Base-by-base conservation (phyloP, 2,888 invertebrate genomes). In the Euproctis similis region DNA sequence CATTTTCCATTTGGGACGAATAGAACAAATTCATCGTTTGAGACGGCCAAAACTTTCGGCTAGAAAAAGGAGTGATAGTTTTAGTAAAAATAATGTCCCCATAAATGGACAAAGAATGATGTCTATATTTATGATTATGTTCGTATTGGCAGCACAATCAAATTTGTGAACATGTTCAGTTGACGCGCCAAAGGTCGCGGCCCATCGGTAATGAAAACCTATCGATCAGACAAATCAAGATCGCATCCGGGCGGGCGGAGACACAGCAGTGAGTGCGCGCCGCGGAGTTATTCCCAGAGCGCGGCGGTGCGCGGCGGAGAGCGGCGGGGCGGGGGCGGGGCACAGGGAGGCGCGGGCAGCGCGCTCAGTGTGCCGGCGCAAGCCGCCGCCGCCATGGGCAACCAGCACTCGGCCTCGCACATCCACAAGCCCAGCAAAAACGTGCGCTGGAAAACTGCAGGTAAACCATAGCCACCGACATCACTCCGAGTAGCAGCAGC, bases 361-460 rank as follows among this genome's bases (percentile, higher is more conserved):
- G 53, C 55, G 66, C 58, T 78, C 76, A 77, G 78, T 75, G 78
- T 76, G 73, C 62, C 69, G 76, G 74, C 77, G 77, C 73, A 74
- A 76, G 76, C 65, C 76, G 76, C 73, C 77, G 76, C 78, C 81
- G 80, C 72, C 73, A 85, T 84, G 84, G 85, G 85, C 75, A 84
- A 85, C 73, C 78, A 78, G 36, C 80, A 84, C 53, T 84, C 85
- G 54, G 71, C 72, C 68, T 65, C 81, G 56, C 75, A 77, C 66
- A 58, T 66, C 46, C 62, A 66, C 63, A 84, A 87, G 72, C 89
- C 88, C 64, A 89, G 88, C 80, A 90, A 92, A 82, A 91, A 90
- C 86, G 90, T 92, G 57, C 92, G 92, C 82, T 93, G 93, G 93
- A 92, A 91, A 82, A 89, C 92, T 55, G 91, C 93, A 92, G 93